phyloP scores from a whole-genome alignment of 2,888 invertebrate species.

The Protophormia terraenovae region DNA sequence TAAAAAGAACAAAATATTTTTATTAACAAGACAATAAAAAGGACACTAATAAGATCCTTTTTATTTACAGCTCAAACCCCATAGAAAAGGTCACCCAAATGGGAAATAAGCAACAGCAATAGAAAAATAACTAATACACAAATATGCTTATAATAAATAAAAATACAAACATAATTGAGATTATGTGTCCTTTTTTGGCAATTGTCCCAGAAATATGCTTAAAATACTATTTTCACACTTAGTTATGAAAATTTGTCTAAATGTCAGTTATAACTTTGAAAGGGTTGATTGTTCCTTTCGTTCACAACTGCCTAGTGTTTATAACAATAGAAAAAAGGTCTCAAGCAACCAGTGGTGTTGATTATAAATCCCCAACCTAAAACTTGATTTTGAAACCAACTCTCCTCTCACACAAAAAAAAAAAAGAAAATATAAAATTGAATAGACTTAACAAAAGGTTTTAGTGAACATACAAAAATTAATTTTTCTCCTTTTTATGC shows the following conservation, averaged over 20 bases:
- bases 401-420: too few relatives aligned
- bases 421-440: conserved; percentile 1
- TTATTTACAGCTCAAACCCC: conserved; percentile 6
- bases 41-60: conserved; percentile 37
- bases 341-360: conserved; percentile 48
- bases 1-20: conserved; percentile 32
- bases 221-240: conserved; percentile 50
- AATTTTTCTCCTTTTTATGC: conserved; percentile 14
- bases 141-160: conserved; percentile 30
- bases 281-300: conserved; percentile 12
- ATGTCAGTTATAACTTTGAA: neutral
- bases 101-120: conserved; percentile 42
- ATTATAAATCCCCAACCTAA: conserved; percentile 15
- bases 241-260: conserved; percentile 21
- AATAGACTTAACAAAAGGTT: conserved; percentile 44
- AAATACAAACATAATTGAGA: conserved; percentile 1
- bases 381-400: neutral
- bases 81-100: conserved; percentile 1
- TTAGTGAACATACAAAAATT: conserved; percentile 37
- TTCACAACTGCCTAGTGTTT: too few relatives aligned
- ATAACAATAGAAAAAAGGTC: conserved; percentile 36
- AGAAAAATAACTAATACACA: conserved; percentile 32
- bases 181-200: conserved; percentile 40
- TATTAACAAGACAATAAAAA: conserved; percentile 64
- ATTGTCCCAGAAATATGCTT: conserved; percentile 43